These are phyloP conservation scores for Balaenoptera acutorostrata DNA, from an alignment of 2,113 vertebrate genomes.

Conservation along the genomic window DNA sequence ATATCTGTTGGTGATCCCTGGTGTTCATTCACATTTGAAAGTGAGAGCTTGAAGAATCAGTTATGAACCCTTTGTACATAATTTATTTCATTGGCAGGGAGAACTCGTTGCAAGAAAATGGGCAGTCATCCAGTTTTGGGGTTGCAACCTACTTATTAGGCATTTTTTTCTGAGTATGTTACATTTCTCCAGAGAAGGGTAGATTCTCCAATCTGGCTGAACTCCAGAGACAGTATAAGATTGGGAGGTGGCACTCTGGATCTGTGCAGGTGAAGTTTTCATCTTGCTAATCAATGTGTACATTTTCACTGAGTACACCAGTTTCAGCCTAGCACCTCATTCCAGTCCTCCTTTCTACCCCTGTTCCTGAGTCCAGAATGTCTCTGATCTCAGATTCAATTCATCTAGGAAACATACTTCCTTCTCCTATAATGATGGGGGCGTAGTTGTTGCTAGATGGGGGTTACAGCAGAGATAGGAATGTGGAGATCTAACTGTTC, in stretches of 20 bases:
- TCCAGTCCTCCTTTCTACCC: background rate
- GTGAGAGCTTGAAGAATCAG: background rate
- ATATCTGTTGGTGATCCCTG: background rate
- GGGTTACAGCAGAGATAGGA: background rate
- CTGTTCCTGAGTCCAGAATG: background rate
- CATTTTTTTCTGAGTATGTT: background rate
- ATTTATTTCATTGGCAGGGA: background rate
- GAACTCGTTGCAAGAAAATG: background rate
- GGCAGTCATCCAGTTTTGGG: background rate
- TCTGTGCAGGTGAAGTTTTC: background rate
- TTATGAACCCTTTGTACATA: background rate
- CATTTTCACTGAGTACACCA: background rate
- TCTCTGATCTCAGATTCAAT: background rate
- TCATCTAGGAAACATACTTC: background rate
- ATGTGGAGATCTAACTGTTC: background rate
- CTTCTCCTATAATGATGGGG: background rate
- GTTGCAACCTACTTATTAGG: background rate
- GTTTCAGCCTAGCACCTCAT: background rate
- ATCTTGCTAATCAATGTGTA: background rate
- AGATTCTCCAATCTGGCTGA: background rate
- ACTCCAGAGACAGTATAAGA: background rate
- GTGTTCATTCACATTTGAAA: background rate
- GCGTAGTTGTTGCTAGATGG: background rate
- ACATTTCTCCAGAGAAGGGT: background rate
- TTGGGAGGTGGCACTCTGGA: background rate